Percentiles rank a stretch among this genome's conserved stretches.
Conservation (phyloP, 2,113 vertebrate genomes). For the Dipodomys spectabilis region DNA sequence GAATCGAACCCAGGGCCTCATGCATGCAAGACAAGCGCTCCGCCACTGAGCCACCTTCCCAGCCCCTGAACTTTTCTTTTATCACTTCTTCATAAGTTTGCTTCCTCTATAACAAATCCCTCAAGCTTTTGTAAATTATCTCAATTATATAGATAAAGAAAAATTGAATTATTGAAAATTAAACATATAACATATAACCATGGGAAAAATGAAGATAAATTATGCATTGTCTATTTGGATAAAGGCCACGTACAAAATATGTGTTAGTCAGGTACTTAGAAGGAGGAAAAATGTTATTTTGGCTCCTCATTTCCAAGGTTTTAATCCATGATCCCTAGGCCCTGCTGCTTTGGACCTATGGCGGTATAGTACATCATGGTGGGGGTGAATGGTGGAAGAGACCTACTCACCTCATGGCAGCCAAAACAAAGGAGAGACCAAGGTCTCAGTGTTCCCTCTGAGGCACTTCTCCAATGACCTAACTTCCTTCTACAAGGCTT, state of each 20-base stretch:
- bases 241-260: neutral
- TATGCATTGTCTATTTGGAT: constrained; percentile 29
- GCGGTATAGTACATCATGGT: neutral
- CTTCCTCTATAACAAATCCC: neutral
- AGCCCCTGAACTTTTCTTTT: neutral
- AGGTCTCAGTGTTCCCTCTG: neutral
- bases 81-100: constrained; percentile 33
- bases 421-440: neutral
- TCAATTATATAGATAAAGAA: neutral
- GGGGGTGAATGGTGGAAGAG: neutral
- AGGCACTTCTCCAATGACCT: neutral
- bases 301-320: neutral
- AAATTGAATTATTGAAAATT: constrained; percentile 35
- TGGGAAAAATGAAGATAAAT: constrained; percentile 11
- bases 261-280: neutral
- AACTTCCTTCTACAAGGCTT: neutral
- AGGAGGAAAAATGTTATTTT: neutral
- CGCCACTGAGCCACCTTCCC: too few relatives aligned
- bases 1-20: too few relatives aligned
- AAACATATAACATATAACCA: neutral
- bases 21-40: too few relatives aligned
- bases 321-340: neutral
- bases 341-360: neutral
- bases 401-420: neutral
- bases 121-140: constrained; percentile 30